Percentiles rank a stretch among this genome's conserved stretches.
These are phyloP conservation scores for Amniataba percoides DNA, from an alignment of 2,797 vertebrate species.

Conservation along the genomic window DNA sequence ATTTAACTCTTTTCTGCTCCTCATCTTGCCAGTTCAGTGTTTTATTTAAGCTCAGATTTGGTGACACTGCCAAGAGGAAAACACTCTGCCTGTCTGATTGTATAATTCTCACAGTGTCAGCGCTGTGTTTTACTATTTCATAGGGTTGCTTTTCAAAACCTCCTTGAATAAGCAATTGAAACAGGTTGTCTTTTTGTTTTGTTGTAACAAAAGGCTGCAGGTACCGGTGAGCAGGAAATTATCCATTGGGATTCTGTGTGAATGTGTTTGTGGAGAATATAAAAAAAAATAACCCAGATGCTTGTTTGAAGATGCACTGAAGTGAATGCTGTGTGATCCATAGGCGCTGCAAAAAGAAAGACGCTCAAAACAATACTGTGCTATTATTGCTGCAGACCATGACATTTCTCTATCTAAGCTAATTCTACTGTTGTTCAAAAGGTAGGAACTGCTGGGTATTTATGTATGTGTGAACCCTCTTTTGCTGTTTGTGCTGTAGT, in stretches of 20 bases:
- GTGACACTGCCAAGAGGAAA: constrained; percentile 52
- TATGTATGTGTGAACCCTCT: not conserved
- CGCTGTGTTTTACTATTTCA: constrained; percentile 41
- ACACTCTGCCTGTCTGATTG: constrained; percentile 56
- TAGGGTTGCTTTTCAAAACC: constrained; percentile 24
- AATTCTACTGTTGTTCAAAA: constrained; percentile 29
- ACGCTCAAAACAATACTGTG: constrained; percentile 28
- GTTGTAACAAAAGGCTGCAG: constrained; percentile 41
- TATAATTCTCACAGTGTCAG: constrained; percentile 56
- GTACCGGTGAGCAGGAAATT: constrained; percentile 28
- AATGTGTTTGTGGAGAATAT: constrained; percentile 3
- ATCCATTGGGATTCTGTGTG: constrained; percentile 42
- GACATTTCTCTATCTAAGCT: constrained; percentile 26
- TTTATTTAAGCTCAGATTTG: constrained; percentile 52
- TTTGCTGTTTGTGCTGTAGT: constrained; percentile 3
- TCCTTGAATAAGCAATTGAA: constrained; percentile 48
- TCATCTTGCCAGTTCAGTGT: constrained; percentile 36
- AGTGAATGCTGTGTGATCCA: constrained; percentile 47
- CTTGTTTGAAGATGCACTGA: constrained; percentile 54
- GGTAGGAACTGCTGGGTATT: constrained; percentile 1
- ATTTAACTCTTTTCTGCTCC: constrained; percentile 20
- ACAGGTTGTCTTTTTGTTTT: constrained; percentile 53
- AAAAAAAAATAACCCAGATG: constrained; percentile 11
- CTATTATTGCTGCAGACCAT: constrained; percentile 28
- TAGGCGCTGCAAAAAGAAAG: constrained; percentile 30